Conservation (phyloP, 1,140 invertebrate genomes). For the Microplitis demolitor region DNA sequence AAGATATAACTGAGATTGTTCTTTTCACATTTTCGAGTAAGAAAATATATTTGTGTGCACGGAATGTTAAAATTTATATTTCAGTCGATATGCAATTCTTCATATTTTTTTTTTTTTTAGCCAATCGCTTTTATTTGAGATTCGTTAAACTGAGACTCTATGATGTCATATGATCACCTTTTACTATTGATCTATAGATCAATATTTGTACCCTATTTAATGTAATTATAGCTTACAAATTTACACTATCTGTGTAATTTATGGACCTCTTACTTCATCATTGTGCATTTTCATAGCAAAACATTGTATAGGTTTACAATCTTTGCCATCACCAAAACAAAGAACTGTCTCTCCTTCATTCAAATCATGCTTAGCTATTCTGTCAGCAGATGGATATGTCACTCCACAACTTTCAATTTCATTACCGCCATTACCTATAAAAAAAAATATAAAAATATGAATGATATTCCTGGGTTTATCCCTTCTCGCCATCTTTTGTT, state of each 20-base stretch:
- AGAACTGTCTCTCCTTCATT: constrained; percentile 38
- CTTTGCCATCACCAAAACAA: constrained; percentile 39
- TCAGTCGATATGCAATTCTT: neutral
- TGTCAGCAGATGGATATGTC: constrained; percentile 28
- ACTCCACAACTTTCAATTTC: constrained; percentile 23
- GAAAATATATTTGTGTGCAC: constrained; percentile 1
- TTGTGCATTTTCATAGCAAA: constrained; percentile 36
- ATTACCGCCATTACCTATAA: neutral
- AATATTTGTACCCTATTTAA: neutral
- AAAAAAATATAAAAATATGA: neutral
- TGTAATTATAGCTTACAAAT: neutral
- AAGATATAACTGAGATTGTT: neutral
- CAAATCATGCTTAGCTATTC: constrained; percentile 37
- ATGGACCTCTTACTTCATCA: constrained; percentile 30
- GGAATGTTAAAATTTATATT: constrained; percentile 7
- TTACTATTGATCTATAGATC: neutral
- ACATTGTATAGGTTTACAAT: constrained; percentile 43
- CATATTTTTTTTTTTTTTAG: constrained; percentile 12
- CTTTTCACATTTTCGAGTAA: neutral
- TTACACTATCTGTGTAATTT: neutral
- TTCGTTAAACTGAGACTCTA: neutral
- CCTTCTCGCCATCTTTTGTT: no score
- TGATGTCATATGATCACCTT: neutral
- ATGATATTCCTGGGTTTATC: no score
- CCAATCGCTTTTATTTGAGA: neutral